phyloP scores from a whole-genome alignment of 2,888 invertebrate species.

The Amorpha juglandis region DNA sequence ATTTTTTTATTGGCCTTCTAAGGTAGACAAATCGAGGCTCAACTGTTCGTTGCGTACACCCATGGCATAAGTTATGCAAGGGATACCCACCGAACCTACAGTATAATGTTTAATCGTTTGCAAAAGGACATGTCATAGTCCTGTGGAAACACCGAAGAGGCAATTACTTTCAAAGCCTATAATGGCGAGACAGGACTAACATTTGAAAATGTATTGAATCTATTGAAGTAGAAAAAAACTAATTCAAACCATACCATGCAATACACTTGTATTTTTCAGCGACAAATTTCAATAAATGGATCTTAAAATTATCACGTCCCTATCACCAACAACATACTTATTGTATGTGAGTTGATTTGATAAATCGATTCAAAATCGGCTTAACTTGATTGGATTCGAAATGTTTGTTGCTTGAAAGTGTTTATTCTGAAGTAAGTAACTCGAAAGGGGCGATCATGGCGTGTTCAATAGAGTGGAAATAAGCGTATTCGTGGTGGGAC shows the following conservation, averaged over 20 bases:
- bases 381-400: conserved; percentile 40
- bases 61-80: too few species aligned
- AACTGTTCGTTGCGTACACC: too few species aligned
- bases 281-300: neutral
- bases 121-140: too few species aligned
- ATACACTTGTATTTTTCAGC: neutral
- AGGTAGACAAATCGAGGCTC: too few species aligned
- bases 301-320: neutral
- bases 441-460: neutral
- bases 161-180: too few species aligned
- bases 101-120: too few species aligned
- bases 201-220: too few species aligned
- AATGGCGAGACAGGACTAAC: too few species aligned
- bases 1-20: too few species aligned
- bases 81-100: too few species aligned
- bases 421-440: conserved; percentile 25
- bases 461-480: conserved; percentile 11
- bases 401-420: conserved; percentile 31
- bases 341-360: neutral
- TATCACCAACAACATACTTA: neutral
- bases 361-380: conserved; percentile 35
- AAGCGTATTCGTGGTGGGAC: conserved; percentile 7
- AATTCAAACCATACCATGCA: neutral
- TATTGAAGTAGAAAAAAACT: neutral
- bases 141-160: too few species aligned